phyloP scores from a whole-genome alignment of 1,140 invertebrate species.

The Drosophila saltans region DNA sequence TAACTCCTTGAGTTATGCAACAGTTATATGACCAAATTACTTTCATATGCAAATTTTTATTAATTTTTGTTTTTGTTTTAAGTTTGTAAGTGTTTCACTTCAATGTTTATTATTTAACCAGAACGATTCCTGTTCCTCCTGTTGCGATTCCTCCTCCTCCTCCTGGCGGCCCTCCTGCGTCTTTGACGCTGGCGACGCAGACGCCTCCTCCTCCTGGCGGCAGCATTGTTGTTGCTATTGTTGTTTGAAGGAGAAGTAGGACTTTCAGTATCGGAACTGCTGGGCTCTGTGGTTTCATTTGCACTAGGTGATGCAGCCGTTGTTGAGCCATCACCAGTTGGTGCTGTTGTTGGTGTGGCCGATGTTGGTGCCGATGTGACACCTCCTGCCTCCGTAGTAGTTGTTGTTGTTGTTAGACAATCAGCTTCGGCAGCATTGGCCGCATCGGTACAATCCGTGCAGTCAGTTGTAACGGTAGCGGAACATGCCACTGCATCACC shows the following conservation, averaged over 20 bases:
- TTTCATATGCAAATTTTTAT: background rate
- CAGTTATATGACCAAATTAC: background rate
- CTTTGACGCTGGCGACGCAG: constrained; percentile 29
- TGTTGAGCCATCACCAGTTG: background rate
- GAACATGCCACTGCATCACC: constrained; percentile 43
- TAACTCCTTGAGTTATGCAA: no score
- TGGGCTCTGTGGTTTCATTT: constrained; percentile 8
- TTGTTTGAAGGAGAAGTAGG: background rate
- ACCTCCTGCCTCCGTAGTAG: constrained; percentile 9
- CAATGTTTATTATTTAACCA: background rate
- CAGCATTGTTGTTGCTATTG: background rate
- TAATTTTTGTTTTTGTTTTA: background rate
- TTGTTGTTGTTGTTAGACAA: constrained; percentile 21
- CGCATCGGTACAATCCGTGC: constrained; percentile 25
- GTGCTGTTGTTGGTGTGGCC: background rate
- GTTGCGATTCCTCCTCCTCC: constrained; percentile 27
- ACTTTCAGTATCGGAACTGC: constrained; percentile 12
- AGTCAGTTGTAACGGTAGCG: constrained; percentile 9
- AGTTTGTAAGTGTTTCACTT: background rate
- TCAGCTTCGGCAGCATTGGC: constrained; percentile 12
- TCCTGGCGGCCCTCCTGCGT: constrained; percentile 21
- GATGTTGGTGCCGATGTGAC: background rate
- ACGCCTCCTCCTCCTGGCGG: constrained; percentile 14
- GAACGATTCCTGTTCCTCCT: constrained; percentile 16
- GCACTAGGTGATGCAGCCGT: background rate